Evolutionary conservation across 2,113 vertebrate genomes (phyloP).

Genomic region (Aramus guarauna): DNA sequence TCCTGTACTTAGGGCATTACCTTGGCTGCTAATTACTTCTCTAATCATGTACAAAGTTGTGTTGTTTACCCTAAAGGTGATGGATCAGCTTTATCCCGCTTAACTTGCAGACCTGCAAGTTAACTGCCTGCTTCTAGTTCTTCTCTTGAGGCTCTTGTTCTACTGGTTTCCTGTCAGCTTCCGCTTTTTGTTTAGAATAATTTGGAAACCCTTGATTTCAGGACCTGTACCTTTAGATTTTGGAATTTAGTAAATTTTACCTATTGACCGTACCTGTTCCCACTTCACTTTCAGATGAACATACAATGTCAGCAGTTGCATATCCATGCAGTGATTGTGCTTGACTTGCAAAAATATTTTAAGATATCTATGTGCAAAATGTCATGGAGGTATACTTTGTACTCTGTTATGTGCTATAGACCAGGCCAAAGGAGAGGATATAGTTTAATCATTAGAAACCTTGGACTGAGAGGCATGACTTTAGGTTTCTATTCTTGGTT

Average conservation of each 20-base stretch:
- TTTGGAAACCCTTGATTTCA: background rate
- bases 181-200: conserved; percentile 18
- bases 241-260: conserved; percentile 25
- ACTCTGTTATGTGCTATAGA: background rate
- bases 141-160: conserved; percentile 35
- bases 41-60: conserved; percentile 47
- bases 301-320: background rate
- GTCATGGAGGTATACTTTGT: conserved; percentile 13
- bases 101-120: conserved; percentile 45
- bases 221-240: conserved; percentile 27
- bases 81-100: conserved; percentile 5
- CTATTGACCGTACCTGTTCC: background rate
- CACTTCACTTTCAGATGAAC: background rate
- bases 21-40: conserved; percentile 50
- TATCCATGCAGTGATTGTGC: background rate
- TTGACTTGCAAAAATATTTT: background rate
- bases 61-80: conserved; percentile 59
- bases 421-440: conserved; percentile 24
- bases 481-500: conserved; percentile 49
- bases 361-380: background rate
- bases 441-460: conserved; percentile 58
- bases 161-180: conserved; percentile 42
- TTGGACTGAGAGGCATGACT: conserved; percentile 8
- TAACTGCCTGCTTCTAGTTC: conserved; percentile 26
- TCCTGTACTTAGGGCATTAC: conserved; percentile 38